Evolutionary conservation across 2,113 vertebrate species (phyloP), one percentile per base, ranked within the genome.

Genomic region (Eonycteris spelaea): DNA sequence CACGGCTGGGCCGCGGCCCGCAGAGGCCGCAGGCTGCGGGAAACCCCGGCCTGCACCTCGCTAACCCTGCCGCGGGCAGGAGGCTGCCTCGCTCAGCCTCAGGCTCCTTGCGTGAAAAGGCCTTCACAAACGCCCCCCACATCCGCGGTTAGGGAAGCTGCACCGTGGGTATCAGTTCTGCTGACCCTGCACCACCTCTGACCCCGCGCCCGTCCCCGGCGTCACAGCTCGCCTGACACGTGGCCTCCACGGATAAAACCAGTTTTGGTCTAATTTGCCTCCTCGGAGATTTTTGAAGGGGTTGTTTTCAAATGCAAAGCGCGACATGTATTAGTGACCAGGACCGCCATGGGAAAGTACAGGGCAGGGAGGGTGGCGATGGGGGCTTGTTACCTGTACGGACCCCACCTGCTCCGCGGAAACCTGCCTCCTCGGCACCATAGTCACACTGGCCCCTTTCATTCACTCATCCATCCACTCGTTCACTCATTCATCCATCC

Each of bases 221-320:
- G 2, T 15, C 40, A 4, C 14, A 45, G 0, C 43, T 45, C 7
- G 43, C 12, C 55, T 68, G 33, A n/a, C 33, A 43, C 26, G 33
- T 55, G 51, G 77, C 45, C 87, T 75, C 65, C 21, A 33, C 24
- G 30, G 82, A 71, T 79, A 70, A 91, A 26, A 45, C 43, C 78
- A 65, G 63, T 48, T 91, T 35, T 57, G 68, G 33, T 93, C 77
- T 90, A 33, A 45, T 93, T 55, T 75, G 80, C 70, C 51, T 75
- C 35, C 48, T 21, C 73, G 67, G 67, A 7, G 30, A 73, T 30
- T 92, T 67, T 45, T 75, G 65, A 86, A 95, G 92, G 65, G 43
- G 59, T 55, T 86, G 26, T 59, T 88, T 88, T 57, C 40, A 59
- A 93, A 43, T 68, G 53, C 61, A 65, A 87, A 74, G 40, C 26